Conservation (phyloP, 2,113 vertebrate species). For the Cygnus atratus region DNA sequence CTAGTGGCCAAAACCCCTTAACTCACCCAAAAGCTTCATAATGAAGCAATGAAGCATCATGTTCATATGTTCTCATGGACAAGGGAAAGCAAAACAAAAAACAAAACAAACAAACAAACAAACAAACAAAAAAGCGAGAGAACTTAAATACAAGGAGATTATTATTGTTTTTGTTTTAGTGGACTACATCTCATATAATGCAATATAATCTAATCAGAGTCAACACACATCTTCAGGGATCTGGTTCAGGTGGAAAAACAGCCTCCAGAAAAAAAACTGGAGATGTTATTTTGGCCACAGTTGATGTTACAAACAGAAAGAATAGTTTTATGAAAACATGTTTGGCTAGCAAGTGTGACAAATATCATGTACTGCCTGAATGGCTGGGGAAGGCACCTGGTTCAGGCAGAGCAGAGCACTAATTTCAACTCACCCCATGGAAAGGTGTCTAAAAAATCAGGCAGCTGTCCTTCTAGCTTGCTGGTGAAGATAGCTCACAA, state of each 20-base stretch:
- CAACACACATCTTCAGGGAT: neutral
- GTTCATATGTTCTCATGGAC: neutral
- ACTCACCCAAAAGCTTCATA: neutral
- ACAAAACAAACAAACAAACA: neutral
- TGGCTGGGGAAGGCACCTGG: neutral
- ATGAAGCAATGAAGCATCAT: neutral
- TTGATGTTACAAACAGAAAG: neutral
- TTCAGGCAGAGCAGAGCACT: neutral
- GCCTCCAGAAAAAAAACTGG: neutral
- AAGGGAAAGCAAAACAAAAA: neutral
- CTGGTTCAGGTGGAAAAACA: neutral
- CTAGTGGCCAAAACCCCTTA: neutral
- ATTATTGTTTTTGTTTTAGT: neutral
- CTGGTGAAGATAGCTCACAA: neutral
- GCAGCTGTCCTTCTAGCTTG: neutral
- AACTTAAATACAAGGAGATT: neutral
- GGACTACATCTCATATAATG: neutral
- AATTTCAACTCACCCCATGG: neutral
- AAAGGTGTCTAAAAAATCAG: neutral
- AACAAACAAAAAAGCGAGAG: too few relatives aligned
- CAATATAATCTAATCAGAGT: neutral
- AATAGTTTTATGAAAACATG: neutral
- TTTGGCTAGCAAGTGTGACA: neutral
- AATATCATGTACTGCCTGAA: neutral
- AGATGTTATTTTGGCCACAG: neutral